These are phyloP conservation scores for Pantherophis vulpinus DNA, from an alignment of 2,797 vertebrate species.

Conservation along the genomic window DNA sequence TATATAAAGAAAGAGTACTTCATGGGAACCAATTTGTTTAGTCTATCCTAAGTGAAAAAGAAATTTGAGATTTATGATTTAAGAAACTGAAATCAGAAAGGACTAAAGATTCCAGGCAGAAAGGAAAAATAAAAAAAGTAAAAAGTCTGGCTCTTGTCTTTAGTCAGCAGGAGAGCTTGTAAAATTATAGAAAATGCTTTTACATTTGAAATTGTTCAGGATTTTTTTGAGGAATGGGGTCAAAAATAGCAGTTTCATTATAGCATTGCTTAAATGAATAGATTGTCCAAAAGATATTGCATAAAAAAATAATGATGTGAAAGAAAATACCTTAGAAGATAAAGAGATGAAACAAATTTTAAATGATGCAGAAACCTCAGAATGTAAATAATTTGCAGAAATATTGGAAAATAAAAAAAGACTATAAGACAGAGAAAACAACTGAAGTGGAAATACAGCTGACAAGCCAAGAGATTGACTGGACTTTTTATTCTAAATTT, in stretches of 20 bases:
- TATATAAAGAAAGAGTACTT: not conserved
- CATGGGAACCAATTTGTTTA: not conserved
- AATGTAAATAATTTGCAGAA: not conserved
- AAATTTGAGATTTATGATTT: not conserved
- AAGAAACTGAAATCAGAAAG: not conserved
- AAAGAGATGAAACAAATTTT: not conserved
- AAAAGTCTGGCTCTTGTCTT: not conserved
- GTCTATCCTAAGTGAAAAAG: not conserved
- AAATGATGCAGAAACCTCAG: not conserved
- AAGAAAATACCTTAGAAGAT: not conserved
- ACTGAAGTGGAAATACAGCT: not conserved
- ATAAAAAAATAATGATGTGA: not conserved
- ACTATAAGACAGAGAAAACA: not conserved
- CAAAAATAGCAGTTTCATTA: not conserved
- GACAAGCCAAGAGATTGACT: not conserved
- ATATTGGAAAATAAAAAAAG: not conserved
- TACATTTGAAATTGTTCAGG: not conserved
- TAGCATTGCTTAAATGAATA: not conserved
- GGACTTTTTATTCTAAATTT: not conserved
- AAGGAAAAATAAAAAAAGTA: not conserved
- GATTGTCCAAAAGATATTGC: not conserved
- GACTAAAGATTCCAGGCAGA: not conserved
- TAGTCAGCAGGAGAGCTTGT: not conserved
- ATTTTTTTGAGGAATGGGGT: not conserved
- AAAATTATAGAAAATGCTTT: not conserved